Evolutionary conservation across 2,797 vertebrate species (phyloP).

Genomic region (Macropodus opercularis): DNA sequence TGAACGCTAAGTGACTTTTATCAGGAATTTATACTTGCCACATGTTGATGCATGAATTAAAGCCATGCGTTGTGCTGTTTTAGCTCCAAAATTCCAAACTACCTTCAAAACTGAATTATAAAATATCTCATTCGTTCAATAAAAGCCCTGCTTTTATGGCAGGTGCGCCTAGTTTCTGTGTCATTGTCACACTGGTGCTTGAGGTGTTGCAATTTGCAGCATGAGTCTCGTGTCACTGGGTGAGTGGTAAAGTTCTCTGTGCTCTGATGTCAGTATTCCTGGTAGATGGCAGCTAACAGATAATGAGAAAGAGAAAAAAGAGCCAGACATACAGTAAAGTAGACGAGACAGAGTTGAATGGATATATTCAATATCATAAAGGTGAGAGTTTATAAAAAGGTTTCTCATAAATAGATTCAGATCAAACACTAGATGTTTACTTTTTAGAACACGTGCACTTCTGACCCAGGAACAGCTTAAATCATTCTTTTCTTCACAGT

Average conservation of each 20-base stretch:
- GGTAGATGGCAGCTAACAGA: constrained; percentile 34
- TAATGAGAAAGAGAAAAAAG: constrained; percentile 30
- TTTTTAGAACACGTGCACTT: constrained; percentile 16
- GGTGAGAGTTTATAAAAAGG: constrained; percentile 14
- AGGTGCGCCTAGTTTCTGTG: constrained; percentile 17
- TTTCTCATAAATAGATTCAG: constrained; percentile 17
- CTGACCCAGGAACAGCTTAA: constrained; percentile 18
- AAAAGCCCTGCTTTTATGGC: constrained; percentile 10
- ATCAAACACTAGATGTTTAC: constrained; percentile 25
- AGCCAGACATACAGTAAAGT: too few relatives aligned
- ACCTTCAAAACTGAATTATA: constrained; percentile 27
- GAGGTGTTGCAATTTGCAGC: constrained; percentile 23
- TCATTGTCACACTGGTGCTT: constrained; percentile 27
- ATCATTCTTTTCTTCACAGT: constrained; percentile 2
- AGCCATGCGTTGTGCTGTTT: constrained; percentile 7
- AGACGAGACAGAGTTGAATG: too few relatives aligned
- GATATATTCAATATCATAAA: constrained; percentile 29
- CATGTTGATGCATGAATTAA: constrained; percentile 25
- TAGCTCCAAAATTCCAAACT: constrained; percentile 4
- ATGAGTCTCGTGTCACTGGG: constrained; percentile 15
- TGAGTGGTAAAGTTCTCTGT: constrained; percentile 20
- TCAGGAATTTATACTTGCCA: neutral
- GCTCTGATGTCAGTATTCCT: constrained; percentile 20
- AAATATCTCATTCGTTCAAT: constrained; percentile 17
- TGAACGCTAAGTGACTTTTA: neutral